Evolutionary conservation across 2,888 invertebrate genomes (phyloP), one percentile per base, ranked within the genome.

Genomic region (Apotomis capreana): DNA sequence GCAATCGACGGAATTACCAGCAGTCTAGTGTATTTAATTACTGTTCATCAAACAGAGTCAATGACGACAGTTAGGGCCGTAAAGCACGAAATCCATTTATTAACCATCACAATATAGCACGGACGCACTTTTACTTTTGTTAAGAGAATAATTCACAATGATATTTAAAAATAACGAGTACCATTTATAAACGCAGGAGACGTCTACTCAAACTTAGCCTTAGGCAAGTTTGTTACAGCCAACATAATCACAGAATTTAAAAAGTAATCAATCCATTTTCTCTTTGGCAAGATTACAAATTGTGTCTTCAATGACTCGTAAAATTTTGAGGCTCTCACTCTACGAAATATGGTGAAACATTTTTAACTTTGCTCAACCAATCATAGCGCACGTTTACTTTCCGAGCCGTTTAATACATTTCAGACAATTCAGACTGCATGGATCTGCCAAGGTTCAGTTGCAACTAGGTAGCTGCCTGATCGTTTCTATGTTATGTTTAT

Each of bases 191-290:
- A 81, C 83, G 81, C 76, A 79, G 77, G 83, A 86, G 82, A 85
- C 83, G 82, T 80, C 82, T 80, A 78, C 62, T 69, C 79, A 79
- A 80, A 82, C 79, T 78, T 82, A 83, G 89, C 91, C 89, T 77
- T 74, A 86, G 90, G 89, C 89, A 79, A 80, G 85, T 84, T 83
- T 77, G 82, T 82, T 86, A 83, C 85, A 80, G 81, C 81, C 79
- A 86, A 83, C 86, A 87, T 90, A 89, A 89, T 90, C 89, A 87
- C 86, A 86, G 86, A 91, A 90, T 87, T 92, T 91, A 91, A 91
- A 91, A 92, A 90, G 91, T 89, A 89, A 92, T 92, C 90, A 91
- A 92, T 92, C 89, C 88, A 86, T 90, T 76, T 74, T 90, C 90
- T 89, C 88, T 90, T 91, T 87, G 86, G 86, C 84, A 90, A 92